These are phyloP conservation scores for Anguilla japonica DNA, from an alignment of 2,113 vertebrate species.

Conservation along the genomic window DNA sequence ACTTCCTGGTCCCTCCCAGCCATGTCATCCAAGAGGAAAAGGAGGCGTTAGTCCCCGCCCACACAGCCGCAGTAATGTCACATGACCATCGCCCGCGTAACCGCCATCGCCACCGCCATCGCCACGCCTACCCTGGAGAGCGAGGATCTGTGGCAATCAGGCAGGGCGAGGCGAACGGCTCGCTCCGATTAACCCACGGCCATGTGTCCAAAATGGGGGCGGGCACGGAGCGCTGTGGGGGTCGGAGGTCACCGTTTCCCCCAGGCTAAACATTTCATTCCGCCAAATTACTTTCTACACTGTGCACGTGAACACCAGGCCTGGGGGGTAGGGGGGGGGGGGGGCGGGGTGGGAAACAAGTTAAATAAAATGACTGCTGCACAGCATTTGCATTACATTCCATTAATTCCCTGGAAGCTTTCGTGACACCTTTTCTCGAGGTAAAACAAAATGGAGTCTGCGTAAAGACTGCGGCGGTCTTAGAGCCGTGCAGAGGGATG, in stretches of 20 bases:
- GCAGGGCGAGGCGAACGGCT: neutral
- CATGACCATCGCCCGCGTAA: neutral
- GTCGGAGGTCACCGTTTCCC: neutral
- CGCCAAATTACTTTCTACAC: neutral
- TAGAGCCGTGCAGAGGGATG: neutral
- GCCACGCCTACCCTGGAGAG: neutral
- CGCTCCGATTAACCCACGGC: conserved; percentile 28
- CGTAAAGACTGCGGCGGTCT: too few relatives aligned
- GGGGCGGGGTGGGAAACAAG: too few relatives aligned
- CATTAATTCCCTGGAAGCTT: too few relatives aligned
- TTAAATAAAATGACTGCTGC: neutral
- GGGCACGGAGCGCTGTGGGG: too few relatives aligned
- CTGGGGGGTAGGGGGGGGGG: too few relatives aligned
- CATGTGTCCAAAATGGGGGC: neutral
- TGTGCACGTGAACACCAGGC: neutral
- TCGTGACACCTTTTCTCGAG: neutral
- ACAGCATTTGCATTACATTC: too few relatives aligned
- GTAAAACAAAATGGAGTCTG: neutral
- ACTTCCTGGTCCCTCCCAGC: neutral
- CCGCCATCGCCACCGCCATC: neutral
- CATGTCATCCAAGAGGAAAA: conserved; percentile 13
- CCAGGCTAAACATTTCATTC: neutral
- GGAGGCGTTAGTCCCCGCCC: neutral
- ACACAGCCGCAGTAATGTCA: neutral
- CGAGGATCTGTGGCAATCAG: neutral